Conservation (phyloP, 2,113 vertebrate species). For the Scopus umbretta region DNA sequence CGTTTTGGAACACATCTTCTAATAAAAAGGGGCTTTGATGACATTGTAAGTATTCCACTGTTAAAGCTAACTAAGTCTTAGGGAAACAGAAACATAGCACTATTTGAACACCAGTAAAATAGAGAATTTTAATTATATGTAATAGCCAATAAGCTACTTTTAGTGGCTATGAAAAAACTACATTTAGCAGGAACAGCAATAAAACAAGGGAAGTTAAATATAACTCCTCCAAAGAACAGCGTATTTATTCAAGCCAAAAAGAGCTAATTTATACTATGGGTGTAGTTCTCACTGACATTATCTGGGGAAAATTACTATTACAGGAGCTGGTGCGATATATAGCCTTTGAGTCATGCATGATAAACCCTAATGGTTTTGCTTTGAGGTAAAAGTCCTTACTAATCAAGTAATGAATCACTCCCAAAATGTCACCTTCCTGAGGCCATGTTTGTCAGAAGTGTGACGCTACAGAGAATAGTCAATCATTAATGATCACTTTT, state of each 20-base stretch:
- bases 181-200: slow-evolving; percentile 40
- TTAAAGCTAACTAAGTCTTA: slow-evolving; percentile 22
- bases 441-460: slow-evolving; percentile 17
- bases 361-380: slow-evolving; percentile 49
- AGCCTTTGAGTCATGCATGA: slow-evolving; percentile 44
- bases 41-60: slow-evolving; percentile 13
- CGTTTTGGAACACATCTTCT: slow-evolving; percentile 2
- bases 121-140: slow-evolving; percentile 32
- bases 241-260: slow-evolving; percentile 43
- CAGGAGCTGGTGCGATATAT: slow-evolving; percentile 30
- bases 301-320: slow-evolving; percentile 52
- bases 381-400: slow-evolving; percentile 51
- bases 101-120: slow-evolving; percentile 15
- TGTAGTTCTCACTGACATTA: slow-evolving; percentile 50
- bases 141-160: slow-evolving; percentile 28
- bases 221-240: slow-evolving; percentile 39
- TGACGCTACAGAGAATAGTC: background rate
- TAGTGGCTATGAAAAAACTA: slow-evolving; percentile 21
- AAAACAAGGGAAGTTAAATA: slow-evolving; percentile 38
- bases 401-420: slow-evolving; percentile 55
- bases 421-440: background rate
- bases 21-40: slow-evolving; percentile 24
- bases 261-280: slow-evolving; percentile 35
- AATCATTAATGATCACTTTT: background rate
- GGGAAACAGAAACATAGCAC: slow-evolving; percentile 27